Evolutionary conservation across 2,888 invertebrate species (phyloP).

Genomic region (Hyposoter dolosus): DNA sequence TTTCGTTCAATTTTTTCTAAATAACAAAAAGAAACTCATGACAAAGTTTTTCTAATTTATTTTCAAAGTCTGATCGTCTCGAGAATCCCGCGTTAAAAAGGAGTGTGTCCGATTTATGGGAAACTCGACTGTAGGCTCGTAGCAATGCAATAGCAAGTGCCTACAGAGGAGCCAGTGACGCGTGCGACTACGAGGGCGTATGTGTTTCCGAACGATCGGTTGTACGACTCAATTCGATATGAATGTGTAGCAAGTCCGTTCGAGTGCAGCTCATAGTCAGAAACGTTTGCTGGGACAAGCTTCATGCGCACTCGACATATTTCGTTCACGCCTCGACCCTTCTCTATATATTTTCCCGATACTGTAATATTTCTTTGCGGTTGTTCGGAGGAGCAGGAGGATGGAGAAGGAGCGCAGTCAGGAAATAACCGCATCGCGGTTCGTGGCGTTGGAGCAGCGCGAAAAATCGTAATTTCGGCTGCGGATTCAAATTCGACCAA

Average conservation of each 20-base stretch:
- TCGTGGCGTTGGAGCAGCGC: neutral
- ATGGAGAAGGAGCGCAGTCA: neutral
- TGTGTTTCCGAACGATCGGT: neutral
- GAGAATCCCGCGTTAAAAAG: too few relatives aligned
- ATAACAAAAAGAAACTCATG: too few relatives aligned
- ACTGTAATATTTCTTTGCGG: neutral
- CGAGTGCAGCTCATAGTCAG: neutral
- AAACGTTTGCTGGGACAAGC: slow-evolving; percentile 16
- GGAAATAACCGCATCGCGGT: neutral
- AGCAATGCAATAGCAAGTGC: neutral
- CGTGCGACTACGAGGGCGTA: slow-evolving; percentile 10
- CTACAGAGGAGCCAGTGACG: neutral
- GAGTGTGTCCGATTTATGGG: neutral
- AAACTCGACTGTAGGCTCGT: neutral
- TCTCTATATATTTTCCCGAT: neutral
- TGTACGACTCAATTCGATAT: slow-evolving; percentile 9
- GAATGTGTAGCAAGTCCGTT: neutral
- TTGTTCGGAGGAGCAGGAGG: too few relatives aligned
- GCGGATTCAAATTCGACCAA: neutral
- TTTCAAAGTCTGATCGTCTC: too few relatives aligned
- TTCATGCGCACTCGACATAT: slow-evolving; percentile 11
- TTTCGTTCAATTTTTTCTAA: too few relatives aligned
- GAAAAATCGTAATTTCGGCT: neutral
- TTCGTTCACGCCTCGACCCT: slow-evolving; percentile 9
- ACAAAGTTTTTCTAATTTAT: too few relatives aligned